These are phyloP conservation scores for Dendronephthya gigantea DNA, from an alignment of 64 coral and sea anemone species.

Conservation along the genomic window DNA sequence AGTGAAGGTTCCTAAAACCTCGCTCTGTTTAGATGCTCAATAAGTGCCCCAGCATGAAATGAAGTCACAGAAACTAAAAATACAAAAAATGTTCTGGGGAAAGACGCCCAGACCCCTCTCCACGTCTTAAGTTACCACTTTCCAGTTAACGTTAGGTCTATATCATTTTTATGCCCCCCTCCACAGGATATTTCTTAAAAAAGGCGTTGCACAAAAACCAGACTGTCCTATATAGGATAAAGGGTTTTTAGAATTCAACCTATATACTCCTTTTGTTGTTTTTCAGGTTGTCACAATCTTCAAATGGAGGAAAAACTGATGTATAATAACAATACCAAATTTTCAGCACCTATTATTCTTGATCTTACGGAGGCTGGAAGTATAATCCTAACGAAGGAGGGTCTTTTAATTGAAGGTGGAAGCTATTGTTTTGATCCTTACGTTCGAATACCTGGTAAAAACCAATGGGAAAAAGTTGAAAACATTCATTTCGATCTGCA, in stretches of 20 bases:
- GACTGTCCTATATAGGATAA: too few relatives aligned
- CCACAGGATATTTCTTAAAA: too few relatives aligned
- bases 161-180: too few relatives aligned
- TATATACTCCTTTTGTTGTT: neutral
- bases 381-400: neutral
- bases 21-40: too few relatives aligned
- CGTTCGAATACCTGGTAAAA: neutral
- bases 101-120: too few relatives aligned
- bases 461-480: neutral
- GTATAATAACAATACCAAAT: neutral
- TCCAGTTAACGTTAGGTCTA: too few relatives aligned
- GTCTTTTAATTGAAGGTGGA: neutral
- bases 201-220: too few relatives aligned
- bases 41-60: too few relatives aligned
- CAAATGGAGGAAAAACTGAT: neutral
- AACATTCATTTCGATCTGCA: neutral
- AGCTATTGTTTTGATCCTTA: neutral
- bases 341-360: neutral
- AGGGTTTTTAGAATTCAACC: neutral
- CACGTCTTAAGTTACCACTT: too few relatives aligned
- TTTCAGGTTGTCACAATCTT: neutral
- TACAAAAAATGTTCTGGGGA: too few relatives aligned
- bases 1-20: too few relatives aligned
- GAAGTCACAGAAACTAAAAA: too few relatives aligned
- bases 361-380: neutral